Evolutionary conservation across 2,113 vertebrate species (phyloP), one percentile per base, ranked within the genome.

Genomic region (Castor canadensis): DNA sequence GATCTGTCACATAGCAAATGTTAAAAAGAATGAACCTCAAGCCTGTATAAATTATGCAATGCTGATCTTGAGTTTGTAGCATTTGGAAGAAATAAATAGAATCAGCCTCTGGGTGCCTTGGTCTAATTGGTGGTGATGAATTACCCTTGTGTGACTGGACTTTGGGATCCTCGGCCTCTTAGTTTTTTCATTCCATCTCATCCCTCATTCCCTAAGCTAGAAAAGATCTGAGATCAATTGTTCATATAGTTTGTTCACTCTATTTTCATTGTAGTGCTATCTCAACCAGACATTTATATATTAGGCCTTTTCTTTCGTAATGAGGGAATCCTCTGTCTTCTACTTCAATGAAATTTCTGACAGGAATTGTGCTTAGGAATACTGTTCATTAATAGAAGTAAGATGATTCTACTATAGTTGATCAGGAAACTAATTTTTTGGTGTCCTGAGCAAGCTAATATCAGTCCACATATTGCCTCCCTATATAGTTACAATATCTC

Each of bases 271-370:
- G 28, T 17, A 38, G 7, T 75, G 30, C 35, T 49, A 9, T 54
- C 13, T 80, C 75, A 95, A n/a, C 49, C 11, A 69, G 32, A 8
- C 15, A 43, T 52, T 93, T 79, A 38, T 32, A 83, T 77, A 24
- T 52, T 64, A 84, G 80, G 22, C 10, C 35, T 77, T 92, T 82
- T 81, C 10, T 60, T 40, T 82, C 79, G 47, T 93, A 83, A 76
- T 35, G 9, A 79, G 64, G 45, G 52, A 87, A 84, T 60, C 16
- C 22, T 93, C 38, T 80, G 64, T 28, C 49, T 92, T 47, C 56
- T 89, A 47, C 62, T 95, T 83, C 47, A 47, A 90, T 22, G 58
- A 87, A 52, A 38, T 93, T 93, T 94, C 86, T 94, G 92, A 76
- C 11, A 58, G 87, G 49, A 85, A 52, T 80, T 95, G 64, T 93